Base-by-base conservation (phyloP, 64 coral and sea anemone genomes). In the Catalaphyllia jardinei region DNA sequence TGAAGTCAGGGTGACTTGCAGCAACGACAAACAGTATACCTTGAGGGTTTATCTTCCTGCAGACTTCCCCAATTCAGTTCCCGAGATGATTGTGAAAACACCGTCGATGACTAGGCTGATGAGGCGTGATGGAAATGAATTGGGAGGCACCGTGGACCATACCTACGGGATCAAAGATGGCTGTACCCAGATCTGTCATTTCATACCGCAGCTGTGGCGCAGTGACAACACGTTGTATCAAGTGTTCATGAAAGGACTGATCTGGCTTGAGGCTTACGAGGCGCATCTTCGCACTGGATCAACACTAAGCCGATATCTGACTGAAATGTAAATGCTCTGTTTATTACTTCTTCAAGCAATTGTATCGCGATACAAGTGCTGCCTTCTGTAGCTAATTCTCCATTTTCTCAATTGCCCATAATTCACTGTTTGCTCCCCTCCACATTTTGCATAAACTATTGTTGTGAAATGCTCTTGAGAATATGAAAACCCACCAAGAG, bases 251-350 rank as follows among this genome's bases (percentile, higher is more conserved):
- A 92, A 95, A 38, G 89, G 94, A 22, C 13, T 92, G 25, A 80
- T 92, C 14, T 95, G 94, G 89, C 24, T 95, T 33, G 94, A 95
- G 16, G 93, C 93, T 10, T 95, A 88, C n/a, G 93, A 95, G 25
- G 82, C 83, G 31, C 93, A 95, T 30, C 28, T 80, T 52, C 64
- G 67, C 12, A 92, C 89, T 2, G 94, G 94, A 24, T 33, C 81
- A 20, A 27, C 78, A 4, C 4, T 95, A 2, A 71, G 59, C 28
- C 73, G 51, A 22, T 92, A 88, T 76, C 60, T 95, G 42, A 80
- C 59, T 42, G 89, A 95, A 38, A 84, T 92, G 78, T 89, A 46
- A 90, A 9, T 39, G 14, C 71, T 31, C 29, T 73, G 31, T 42
- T 42, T 52, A 88, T 7, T 20, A 11, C 1, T 16, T 11, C 54